phyloP scores from a whole-genome alignment of 2,888 invertebrate species.

The Junonia oenone region DNA sequence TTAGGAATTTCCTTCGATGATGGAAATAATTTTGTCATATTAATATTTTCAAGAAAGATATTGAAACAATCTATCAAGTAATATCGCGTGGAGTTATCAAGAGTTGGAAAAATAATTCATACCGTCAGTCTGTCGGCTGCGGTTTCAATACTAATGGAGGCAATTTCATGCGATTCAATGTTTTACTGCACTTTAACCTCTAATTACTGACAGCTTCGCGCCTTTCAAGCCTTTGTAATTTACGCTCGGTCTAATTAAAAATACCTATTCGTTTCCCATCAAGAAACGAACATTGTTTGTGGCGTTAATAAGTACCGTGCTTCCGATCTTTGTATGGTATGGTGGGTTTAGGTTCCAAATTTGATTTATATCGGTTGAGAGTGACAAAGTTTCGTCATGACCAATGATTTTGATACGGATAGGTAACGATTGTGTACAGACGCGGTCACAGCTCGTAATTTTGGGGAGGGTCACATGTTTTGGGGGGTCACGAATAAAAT shows the following conservation, averaged over 20 bases:
- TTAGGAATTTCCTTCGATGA: too few relatives aligned
- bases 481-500: too few relatives aligned
- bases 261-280: slow-evolving; percentile 5
- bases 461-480: too few relatives aligned
- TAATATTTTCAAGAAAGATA: too few relatives aligned
- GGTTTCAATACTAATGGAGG: slow-evolving; percentile 46
- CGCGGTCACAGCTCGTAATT: too few relatives aligned
- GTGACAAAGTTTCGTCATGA: too few relatives aligned
- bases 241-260: slow-evolving; percentile 24
- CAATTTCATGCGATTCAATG: slow-evolving; percentile 52
- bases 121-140: slow-evolving; percentile 32
- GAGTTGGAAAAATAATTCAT: slow-evolving; percentile 38
- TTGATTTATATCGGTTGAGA: too few relatives aligned
- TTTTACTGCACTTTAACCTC: slow-evolving; percentile 27
- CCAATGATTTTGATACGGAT: too few relatives aligned
- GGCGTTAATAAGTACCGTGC: not conserved
- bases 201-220: slow-evolving; percentile 28
- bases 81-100: slow-evolving; percentile 30
- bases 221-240: slow-evolving; percentile 20
- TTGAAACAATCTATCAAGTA: slow-evolving; percentile 38
- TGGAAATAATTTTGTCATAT: too few relatives aligned
- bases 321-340: too few relatives aligned
- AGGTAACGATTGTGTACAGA: too few relatives aligned
- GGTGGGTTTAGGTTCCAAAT: not conserved
- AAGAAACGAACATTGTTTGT: not conserved